Evolutionary conservation across 2,797 vertebrate genomes (phyloP).

Genomic region (Acanthopagrus latus): DNA sequence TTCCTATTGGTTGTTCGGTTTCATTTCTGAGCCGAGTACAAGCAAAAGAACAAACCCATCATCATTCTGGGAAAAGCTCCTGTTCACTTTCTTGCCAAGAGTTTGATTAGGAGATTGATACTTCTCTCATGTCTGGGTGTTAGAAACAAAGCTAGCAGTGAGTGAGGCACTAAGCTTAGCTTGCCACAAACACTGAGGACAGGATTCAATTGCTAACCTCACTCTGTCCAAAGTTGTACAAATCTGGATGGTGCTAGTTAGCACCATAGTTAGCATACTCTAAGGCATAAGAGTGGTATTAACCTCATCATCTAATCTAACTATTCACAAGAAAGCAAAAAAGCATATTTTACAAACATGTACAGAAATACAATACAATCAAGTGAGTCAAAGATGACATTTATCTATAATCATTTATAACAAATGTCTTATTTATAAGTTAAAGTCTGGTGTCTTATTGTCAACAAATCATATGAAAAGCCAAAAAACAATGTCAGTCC

Average conservation of each 20-base stretch:
- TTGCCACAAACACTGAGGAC: not conserved
- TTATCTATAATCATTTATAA: not conserved
- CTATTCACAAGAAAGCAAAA: not conserved
- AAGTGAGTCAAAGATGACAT: not conserved
- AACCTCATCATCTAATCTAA: not conserved
- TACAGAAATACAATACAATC: not conserved
- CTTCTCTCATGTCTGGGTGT: not conserved
- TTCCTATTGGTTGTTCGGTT: not conserved
- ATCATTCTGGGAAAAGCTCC: not conserved
- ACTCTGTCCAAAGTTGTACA: not conserved
- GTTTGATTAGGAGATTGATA: not conserved
- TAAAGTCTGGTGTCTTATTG: not conserved
- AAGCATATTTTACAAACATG: not conserved
- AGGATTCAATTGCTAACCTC: not conserved
- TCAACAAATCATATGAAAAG: constrained; percentile 1
- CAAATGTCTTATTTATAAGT: not conserved
- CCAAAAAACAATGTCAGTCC: not conserved
- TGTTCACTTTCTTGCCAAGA: not conserved
- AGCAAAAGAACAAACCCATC: not conserved
- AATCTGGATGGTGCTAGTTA: not conserved
- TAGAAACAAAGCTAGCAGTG: not conserved
- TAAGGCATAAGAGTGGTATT: not conserved
- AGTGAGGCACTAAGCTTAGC: not conserved
- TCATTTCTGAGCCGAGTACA: not conserved
- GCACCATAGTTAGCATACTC: not conserved